These are phyloP conservation scores for Macheiramphus alcinus DNA, from an alignment of 2,113 vertebrate genomes.

Conservation along the genomic window DNA sequence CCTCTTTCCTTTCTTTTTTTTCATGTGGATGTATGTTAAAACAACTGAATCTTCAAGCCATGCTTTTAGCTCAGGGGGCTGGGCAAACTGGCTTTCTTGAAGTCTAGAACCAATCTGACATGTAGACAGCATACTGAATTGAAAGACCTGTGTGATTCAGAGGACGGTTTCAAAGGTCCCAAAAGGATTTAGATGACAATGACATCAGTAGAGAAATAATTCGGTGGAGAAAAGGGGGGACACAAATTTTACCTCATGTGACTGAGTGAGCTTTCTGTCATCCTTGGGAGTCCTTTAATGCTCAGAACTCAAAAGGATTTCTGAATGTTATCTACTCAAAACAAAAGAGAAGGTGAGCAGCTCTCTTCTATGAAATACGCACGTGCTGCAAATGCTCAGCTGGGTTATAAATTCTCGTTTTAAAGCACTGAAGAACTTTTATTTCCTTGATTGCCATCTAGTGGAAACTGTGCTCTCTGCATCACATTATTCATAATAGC, in stretches of 20 bases:
- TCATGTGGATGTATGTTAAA: neutral
- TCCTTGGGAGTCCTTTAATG: neutral
- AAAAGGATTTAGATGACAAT: neutral
- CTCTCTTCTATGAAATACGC: neutral
- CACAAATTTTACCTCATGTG: neutral
- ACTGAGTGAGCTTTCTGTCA: neutral
- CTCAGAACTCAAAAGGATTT: neutral
- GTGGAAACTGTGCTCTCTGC: conserved; percentile 20
- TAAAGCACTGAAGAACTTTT: neutral
- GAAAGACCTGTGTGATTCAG: neutral
- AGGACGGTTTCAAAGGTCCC: neutral
- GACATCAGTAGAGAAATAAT: neutral
- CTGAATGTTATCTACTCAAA: neutral
- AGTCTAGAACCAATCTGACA: neutral
- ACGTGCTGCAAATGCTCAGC: neutral
- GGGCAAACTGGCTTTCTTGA: neutral
- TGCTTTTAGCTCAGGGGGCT: neutral
- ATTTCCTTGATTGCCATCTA: conserved; percentile 68
- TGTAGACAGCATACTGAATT: neutral
- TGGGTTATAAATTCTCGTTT: neutral
- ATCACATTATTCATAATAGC: neutral
- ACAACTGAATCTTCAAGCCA: neutral
- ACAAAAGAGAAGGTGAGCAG: neutral
- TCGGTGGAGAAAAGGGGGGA: neutral
- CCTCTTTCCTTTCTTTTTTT: neutral